Evolutionary conservation across 2,113 vertebrate genomes (phyloP).

Genomic region (Anolis carolinensis): DNA sequence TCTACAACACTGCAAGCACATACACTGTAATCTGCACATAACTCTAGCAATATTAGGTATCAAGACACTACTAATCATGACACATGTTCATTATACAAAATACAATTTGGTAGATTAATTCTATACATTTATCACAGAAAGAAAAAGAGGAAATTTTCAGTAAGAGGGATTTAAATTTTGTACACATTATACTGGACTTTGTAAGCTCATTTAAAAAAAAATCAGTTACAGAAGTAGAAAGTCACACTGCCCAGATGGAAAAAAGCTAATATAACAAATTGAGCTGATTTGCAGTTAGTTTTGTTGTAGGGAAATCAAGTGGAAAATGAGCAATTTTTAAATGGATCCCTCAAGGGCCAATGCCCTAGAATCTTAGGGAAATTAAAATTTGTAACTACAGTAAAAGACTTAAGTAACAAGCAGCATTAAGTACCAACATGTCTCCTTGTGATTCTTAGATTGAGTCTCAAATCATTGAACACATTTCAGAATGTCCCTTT

Average conservation of each 20-base stretch:
- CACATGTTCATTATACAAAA: neutral
- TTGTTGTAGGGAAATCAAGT: conserved; percentile 55
- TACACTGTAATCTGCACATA: neutral
- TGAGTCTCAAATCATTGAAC: conserved; percentile 39
- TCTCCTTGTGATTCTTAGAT: conserved; percentile 22
- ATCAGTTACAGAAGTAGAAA: conserved; percentile 42
- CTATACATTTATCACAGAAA: neutral
- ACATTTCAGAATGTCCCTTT: conserved; percentile 46
- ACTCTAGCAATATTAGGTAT: neutral
- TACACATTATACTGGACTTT: conserved; percentile 16
- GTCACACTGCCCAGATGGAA: conserved; percentile 31
- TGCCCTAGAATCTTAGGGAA: conserved; percentile 37
- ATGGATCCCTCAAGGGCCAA: conserved; percentile 37
- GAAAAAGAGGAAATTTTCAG: neutral
- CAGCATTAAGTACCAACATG: conserved; percentile 50
- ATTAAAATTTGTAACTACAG: conserved; percentile 39
- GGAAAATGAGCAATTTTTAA: conserved; percentile 60
- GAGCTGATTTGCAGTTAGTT: conserved; percentile 53
- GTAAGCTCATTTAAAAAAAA: conserved; percentile 43
- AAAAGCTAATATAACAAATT: conserved; percentile 53
- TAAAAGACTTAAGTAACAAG: conserved; percentile 18
- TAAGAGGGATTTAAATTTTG: conserved; percentile 44
- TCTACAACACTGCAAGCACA: neutral
- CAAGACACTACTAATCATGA: neutral
- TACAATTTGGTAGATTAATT: neutral